Percentiles rank a stretch among this genome's conserved stretches.
phyloP scores from a whole-genome alignment of 2,113 vertebrate species.

The Falco punctatus region DNA sequence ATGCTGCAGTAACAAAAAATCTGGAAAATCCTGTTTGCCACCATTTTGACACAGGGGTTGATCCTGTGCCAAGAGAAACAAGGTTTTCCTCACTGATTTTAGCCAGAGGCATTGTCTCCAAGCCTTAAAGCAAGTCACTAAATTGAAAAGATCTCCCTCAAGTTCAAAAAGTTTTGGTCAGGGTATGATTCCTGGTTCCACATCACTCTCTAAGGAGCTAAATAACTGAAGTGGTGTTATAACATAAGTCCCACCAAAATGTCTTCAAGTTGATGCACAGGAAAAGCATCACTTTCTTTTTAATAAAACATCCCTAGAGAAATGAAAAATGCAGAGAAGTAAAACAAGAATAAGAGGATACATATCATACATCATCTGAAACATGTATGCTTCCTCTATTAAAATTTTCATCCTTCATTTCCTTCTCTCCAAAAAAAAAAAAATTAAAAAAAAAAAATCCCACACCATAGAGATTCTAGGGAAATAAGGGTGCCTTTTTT shows the following conservation, averaged over 20 bases:
- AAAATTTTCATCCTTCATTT: not conserved
- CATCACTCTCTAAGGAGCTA: not conserved
- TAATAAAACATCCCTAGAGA: not conserved
- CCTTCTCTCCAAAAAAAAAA: not conserved
- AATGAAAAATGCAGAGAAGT: not conserved
- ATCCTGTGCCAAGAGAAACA: not conserved
- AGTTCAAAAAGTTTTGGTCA: not conserved
- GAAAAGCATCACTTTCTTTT: not conserved
- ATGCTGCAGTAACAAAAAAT: not conserved
- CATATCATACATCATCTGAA: not conserved
- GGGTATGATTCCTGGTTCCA: not conserved
- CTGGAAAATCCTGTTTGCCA: slow-evolving; percentile 19
- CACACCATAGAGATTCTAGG: not conserved
- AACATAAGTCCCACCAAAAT: not conserved
- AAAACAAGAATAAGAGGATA: not conserved
- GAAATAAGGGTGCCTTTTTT: not conserved
- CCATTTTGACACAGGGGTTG: not conserved
- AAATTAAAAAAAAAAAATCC: not conserved
- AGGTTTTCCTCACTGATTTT: not conserved
- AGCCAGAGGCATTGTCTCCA: not conserved
- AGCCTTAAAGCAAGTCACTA: not conserved
- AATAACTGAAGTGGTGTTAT: not conserved
- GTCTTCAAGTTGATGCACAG: not conserved
- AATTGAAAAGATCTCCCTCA: not conserved
- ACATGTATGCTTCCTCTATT: not conserved